These are phyloP conservation scores for Pungitius pungitius DNA, from an alignment of 2,113 vertebrate genomes.

Conservation along the genomic window DNA sequence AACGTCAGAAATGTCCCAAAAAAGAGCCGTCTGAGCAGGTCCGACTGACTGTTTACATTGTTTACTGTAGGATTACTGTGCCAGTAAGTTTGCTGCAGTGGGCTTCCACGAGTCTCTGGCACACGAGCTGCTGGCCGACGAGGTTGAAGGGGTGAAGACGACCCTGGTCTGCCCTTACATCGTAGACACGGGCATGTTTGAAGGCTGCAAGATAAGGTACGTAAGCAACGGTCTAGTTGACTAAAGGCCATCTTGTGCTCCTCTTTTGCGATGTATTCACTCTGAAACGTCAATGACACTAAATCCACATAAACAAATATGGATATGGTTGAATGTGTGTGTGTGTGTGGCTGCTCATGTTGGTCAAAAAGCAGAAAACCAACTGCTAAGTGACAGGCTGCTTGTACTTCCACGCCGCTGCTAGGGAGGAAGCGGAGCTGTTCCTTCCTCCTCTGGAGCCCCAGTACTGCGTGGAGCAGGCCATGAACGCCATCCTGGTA, in stretches of 20 bases:
- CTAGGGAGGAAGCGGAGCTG: slow-evolving; percentile 68
- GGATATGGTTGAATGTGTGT: too few species aligned
- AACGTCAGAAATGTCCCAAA: not conserved
- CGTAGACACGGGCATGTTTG: slow-evolving; percentile 73
- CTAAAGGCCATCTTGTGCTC: not conserved
- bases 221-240: not conserved
- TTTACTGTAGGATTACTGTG: slow-evolving; percentile 74
- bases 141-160: slow-evolving; percentile 73
- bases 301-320: not conserved
- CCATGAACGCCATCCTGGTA: slow-evolving; percentile 71
- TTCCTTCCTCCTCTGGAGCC: slow-evolving; percentile 66
- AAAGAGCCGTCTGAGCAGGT: not conserved
- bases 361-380: not conserved
- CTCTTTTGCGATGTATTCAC: not conserved
- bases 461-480: slow-evolving; percentile 71
- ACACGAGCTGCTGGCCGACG: slow-evolving; percentile 74
- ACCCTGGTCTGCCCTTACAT: slow-evolving; percentile 79
- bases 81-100: slow-evolving; percentile 78
- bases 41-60: not conserved
- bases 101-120: slow-evolving; percentile 79
- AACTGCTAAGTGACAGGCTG: not conserved
- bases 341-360: not conserved
- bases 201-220: slow-evolving; percentile 72
- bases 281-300: not conserved
- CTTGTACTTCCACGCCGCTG: slow-evolving; percentile 7